phyloP scores from a whole-genome alignment of 92 coral and sea anemone species.

The Palythoa caribaeorum region DNA sequence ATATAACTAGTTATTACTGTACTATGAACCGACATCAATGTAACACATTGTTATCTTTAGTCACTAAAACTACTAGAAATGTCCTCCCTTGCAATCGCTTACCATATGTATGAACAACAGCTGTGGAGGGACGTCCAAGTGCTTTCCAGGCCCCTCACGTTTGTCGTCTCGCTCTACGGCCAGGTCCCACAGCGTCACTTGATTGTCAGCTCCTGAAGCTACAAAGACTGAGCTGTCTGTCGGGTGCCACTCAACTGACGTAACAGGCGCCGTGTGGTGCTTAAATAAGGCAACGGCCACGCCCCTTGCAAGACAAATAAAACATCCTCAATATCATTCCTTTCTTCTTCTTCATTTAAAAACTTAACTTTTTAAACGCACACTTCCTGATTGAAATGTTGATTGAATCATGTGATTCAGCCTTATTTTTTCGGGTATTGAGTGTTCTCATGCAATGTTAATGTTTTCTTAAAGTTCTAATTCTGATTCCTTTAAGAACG shows the following conservation, averaged over 20 bases:
- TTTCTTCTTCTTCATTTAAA: no score
- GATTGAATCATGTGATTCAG: no score
- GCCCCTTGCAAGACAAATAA: constrained; percentile 62
- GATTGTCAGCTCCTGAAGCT: constrained; percentile 90
- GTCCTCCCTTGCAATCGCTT: background rate
- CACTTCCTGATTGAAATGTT: no score
- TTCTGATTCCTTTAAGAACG: no score
- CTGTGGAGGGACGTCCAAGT: constrained; percentile 96
- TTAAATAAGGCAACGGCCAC: constrained; percentile 94
- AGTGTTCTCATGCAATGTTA: no score
- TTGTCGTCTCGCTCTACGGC: constrained; percentile 92
- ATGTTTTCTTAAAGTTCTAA: no score
- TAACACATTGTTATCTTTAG: background rate
- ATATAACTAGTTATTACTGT: no score
- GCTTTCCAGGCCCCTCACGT: constrained; percentile 78
- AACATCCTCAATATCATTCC: no score
- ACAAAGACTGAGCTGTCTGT: constrained; percentile 94
- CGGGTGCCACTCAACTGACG: constrained; percentile 96
- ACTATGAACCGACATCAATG: no score
- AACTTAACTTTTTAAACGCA: no score
- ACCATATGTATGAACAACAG: constrained; percentile 96
- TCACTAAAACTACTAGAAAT: background rate
- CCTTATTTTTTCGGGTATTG: no score
- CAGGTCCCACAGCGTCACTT: constrained; percentile 92
- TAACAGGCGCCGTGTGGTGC: constrained; percentile 94